Percentiles rank a stretch among this genome's conserved stretches.
These are phyloP conservation scores for Rhagium mordax DNA, from an alignment of 2,888 invertebrate species.

Conservation along the genomic window DNA sequence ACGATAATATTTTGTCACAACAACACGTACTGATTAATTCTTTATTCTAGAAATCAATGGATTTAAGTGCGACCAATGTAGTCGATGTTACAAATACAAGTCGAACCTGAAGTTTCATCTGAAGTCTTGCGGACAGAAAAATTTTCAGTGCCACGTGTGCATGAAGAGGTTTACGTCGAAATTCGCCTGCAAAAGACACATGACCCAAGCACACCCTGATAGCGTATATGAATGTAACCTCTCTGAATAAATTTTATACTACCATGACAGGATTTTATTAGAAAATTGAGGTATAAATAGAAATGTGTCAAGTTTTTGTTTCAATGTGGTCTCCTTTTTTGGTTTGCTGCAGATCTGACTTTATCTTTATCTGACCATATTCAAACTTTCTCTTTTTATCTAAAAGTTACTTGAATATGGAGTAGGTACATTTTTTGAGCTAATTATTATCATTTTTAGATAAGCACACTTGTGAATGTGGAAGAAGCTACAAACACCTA, in stretches of 20 bases:
- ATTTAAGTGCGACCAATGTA: constrained; percentile 37
- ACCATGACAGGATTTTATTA: too few relatives aligned
- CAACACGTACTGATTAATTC: neutral
- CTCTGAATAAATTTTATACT: neutral
- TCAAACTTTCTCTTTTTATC: too few relatives aligned
- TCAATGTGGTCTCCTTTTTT: too few relatives aligned
- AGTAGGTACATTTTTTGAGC: neutral
- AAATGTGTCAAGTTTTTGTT: too few relatives aligned
- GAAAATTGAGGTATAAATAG: neutral
- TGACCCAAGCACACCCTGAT: neutral
- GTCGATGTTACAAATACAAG: constrained; percentile 52
- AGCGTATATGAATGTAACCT: neutral
- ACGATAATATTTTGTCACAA: too few relatives aligned
- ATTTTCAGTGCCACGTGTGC: constrained; percentile 47
- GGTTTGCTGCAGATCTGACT: too few relatives aligned
- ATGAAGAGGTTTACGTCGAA: constrained; percentile 49
- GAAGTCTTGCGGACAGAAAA: constrained; percentile 51
- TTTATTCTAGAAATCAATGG: neutral
- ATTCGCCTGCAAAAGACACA: constrained; percentile 47
- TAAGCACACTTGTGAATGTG: constrained; percentile 10
- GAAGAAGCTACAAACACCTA: constrained; percentile 7
- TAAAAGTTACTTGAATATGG: too few relatives aligned
- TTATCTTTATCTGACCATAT: too few relatives aligned
- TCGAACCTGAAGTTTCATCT: constrained; percentile 51
- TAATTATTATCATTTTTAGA: constrained; percentile 10